phyloP scores from a whole-genome alignment of 1,140 invertebrate species.

The Apis mellifera region Amel_HAv3.1 CM009946.2:6821501-6822000 shows the following conservation, averaged over 20 bases:
- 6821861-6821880: no score
- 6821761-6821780: no score
- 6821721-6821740: neutral
- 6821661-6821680: neutral
- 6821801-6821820: neutral
- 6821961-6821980: no score
- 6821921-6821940: no score
- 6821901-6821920: no score
- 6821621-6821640: neutral
- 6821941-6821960: no score
- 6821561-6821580: slow-evolving; percentile 32
- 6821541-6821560: slow-evolving; percentile 15
- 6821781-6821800: neutral
- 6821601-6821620: neutral
- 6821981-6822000: no score
- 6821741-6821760: neutral
- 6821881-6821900: no score
- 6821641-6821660: neutral
- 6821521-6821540: neutral
- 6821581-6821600: slow-evolving; percentile 5
- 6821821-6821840: neutral
- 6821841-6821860: neutral
- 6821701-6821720: slow-evolving; percentile 4
- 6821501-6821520: neutral
- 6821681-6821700: no score